phyloP scores from a whole-genome alignment of 2,797 vertebrate species.

The Gobio occitaniae region DNA sequence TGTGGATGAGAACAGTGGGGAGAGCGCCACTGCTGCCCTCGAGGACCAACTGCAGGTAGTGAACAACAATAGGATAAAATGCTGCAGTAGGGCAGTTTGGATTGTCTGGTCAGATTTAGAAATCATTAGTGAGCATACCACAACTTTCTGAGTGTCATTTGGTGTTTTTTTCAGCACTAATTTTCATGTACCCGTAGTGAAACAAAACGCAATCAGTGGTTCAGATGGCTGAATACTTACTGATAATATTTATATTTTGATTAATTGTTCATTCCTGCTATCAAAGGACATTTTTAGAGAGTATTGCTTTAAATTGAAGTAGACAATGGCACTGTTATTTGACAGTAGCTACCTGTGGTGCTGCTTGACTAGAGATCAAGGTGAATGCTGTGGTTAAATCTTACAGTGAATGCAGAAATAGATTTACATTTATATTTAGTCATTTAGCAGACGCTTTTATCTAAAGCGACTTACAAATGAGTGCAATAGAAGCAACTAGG shows the following conservation, averaged over 20 bases:
- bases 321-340: neutral
- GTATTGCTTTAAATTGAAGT: neutral
- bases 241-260: neutral
- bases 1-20: conserved; percentile 94
- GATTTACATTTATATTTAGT: no score
- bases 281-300: neutral
- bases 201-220: no score
- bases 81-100: neutral
- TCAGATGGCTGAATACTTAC: neutral
- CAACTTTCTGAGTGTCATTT: neutral
- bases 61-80: neutral
- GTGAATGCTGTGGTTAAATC: neutral
- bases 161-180: neutral
- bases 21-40: conserved; percentile 88
- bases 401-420: neutral
- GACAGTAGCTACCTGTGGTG: neutral
- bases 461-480: no score
- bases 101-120: neutral
- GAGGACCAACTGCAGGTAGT: conserved; percentile 94
- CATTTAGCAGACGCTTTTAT: no score
- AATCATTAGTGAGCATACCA: neutral
- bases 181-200: neutral
- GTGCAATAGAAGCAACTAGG: no score
- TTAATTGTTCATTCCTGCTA: neutral
- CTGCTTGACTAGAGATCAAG: neutral